Evolutionary conservation across 2,113 vertebrate genomes (phyloP), one percentile per base, ranked within the genome.

Genomic region (Danionella cerebrum): DNA sequence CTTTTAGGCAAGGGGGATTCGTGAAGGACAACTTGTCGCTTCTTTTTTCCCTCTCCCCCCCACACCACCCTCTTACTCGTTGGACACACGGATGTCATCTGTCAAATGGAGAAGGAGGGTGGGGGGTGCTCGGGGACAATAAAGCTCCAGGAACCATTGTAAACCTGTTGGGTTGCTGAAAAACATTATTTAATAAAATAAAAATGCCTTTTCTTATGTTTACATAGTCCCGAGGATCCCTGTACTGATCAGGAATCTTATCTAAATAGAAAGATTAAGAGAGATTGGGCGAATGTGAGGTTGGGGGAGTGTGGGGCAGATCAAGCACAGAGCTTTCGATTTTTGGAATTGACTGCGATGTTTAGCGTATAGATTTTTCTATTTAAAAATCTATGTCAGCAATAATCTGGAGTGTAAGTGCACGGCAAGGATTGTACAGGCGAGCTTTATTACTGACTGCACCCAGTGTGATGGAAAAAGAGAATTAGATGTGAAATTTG

Each of bases 321-420:
- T 72, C 82, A 73, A 33, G 57, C 80, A 84, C 78, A 69, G 76
- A 79, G 79, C 74, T 76, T 87, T 84, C 78, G 84, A 86, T 86
- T 82, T 64, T 82, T 78, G 63, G 72, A 84, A 87, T 89, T 83
- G 85, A 89, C 84, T 81, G 82, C 78, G 80, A 86, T 89, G 85
- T 86, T 89, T 89, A 89, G 84, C 73, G 80, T 83, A 89, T 89
- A 69, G 88, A 89, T 86, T 87, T 88, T 87, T 86, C 85, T 86
- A 86, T 87, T 88, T 87, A 75, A 84, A 88, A 87, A 88, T 87
- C 82, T 47, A 87, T 89, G 80, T 84, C 29, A 77, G 82, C 78
- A 81, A 82, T 87, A 79, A 85, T 85, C 84, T 84, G 21, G 83
- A 78, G 82, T 79, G 82, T 84, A 82, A 84, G 79, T 82, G 83